phyloP scores from a whole-genome alignment of 2,888 invertebrate genomes.

The Crocallis elinguaria region DNA sequence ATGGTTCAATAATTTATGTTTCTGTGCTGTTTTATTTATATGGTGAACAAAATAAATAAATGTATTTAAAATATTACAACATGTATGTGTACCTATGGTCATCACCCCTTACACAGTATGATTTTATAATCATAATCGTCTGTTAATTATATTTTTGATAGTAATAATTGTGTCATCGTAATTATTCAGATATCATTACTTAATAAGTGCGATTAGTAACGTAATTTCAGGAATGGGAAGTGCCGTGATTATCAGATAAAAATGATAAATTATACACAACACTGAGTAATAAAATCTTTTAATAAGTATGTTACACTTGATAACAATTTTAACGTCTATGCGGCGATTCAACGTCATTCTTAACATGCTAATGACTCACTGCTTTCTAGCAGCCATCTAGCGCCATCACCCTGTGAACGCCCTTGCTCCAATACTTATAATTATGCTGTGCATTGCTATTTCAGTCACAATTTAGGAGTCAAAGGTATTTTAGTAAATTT shows the following conservation, averaged over 20 bases:
- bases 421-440: no score
- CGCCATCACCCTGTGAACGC: no score
- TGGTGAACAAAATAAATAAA: conserved; percentile 53
- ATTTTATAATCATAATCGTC: no score
- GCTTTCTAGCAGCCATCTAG: no score
- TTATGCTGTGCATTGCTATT: no score
- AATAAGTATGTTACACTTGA: conserved; percentile 17
- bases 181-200: neutral
- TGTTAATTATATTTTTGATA: neutral
- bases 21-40: conserved; percentile 60
- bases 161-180: neutral
- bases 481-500: no score
- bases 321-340: conserved; percentile 7
- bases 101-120: no score
- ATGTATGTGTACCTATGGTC: no score
- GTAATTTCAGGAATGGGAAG: neutral
- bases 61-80: conserved; percentile 28
- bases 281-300: conserved; percentile 18
- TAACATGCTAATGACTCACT: neutral
- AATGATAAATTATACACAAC: conserved; percentile 14
- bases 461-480: no score
- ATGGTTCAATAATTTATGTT: no score
- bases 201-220: neutral
- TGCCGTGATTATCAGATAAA: conserved; percentile 13
- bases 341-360: neutral